Percentiles rank a stretch among this genome's conserved stretches.
Evolutionary conservation across 1,140 invertebrate genomes (phyloP).

Genomic region (Neodiprion lecontei): DNA sequence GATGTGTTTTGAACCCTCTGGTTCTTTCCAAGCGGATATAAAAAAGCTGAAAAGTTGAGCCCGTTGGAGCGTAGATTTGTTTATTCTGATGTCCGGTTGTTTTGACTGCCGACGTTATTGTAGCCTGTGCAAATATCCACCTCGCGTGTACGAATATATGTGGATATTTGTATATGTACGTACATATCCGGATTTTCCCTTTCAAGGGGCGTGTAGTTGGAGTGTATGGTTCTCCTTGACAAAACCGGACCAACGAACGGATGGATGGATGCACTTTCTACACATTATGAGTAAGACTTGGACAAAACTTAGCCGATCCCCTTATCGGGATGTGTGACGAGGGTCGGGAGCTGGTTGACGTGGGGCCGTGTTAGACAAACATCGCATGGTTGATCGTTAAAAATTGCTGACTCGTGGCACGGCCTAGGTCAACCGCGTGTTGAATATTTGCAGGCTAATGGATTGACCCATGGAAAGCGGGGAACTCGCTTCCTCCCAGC

Average conservation of each 20-base stretch:
- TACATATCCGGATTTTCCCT: too few relatives aligned
- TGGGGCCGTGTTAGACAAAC: background rate
- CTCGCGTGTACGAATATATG: too few relatives aligned
- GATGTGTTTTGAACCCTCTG: background rate
- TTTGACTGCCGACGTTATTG: background rate
- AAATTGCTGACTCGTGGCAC: background rate
- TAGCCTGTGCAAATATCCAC: background rate
- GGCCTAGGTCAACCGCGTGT: background rate
- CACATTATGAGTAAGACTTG: too few relatives aligned
- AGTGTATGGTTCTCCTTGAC: too few relatives aligned
- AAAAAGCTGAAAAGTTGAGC: background rate
- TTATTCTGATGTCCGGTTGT: slow-evolving; percentile 5
- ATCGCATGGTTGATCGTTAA: slow-evolving; percentile 1
- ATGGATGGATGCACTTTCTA: too few relatives aligned
- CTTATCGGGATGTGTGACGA: background rate
- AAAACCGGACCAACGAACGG: background rate
- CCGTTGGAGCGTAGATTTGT: background rate
- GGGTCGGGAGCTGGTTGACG: background rate
- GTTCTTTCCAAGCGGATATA: background rate
- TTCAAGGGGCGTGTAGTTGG: too few relatives aligned
- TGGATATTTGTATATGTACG: too few relatives aligned
- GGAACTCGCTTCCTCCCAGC: background rate
- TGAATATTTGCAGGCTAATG: background rate
- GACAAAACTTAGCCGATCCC: too few relatives aligned
- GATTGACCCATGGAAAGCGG: background rate